Evolutionary conservation across 1,140 invertebrate genomes (phyloP), one percentile per base, ranked within the genome.

Genomic region (Drosophila sulfurigaster): DNA sequence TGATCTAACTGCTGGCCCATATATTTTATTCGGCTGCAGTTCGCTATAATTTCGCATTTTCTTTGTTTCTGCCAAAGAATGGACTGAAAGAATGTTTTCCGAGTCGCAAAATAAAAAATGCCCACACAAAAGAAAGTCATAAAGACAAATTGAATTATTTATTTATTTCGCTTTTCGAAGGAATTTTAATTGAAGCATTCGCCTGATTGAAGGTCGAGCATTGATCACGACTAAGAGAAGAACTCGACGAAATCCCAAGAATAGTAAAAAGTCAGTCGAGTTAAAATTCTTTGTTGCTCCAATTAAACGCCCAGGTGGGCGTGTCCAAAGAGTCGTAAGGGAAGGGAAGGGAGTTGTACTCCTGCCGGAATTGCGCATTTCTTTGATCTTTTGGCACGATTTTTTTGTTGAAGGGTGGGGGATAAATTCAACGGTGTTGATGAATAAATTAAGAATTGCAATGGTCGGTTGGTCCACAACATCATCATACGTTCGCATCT

Each of bases 111-210:
- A 35, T 5, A 15, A 66, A 73, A 43, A 25, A 25, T 25, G 20
- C 20, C 20, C 20, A 43, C 25, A 68, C 57, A 73, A 54, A 51
- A 69, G 38, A 69, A 46, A 45, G 66, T 75, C 49, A 49, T 67
- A 51, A 41, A 76, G 46, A 63, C 59, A 59, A 60, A 70, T 79
- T 63, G 48, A 54, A 64, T 60, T 48, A 46, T 68, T 56, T 49
- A 63, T 63, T 45, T 43, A 20, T 13, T 25, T 59, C 43, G 25
- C 41, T 30, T 75, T 58, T 16, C 11, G 16, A 51, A 63, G 79
- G 83, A 82, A 87, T 88, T 88, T 87, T 88, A 88, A 88, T 87
- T 82, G 77, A 88, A 72, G 64, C 54, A 72, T 81, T 74, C 78
- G 73, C 60, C 65, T 64, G 51, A 48, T 30, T 46, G 82, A 86